These are phyloP conservation scores for Poecile montanus DNA, from an alignment of 2,797 vertebrate genomes.

Conservation along the genomic window DNA sequence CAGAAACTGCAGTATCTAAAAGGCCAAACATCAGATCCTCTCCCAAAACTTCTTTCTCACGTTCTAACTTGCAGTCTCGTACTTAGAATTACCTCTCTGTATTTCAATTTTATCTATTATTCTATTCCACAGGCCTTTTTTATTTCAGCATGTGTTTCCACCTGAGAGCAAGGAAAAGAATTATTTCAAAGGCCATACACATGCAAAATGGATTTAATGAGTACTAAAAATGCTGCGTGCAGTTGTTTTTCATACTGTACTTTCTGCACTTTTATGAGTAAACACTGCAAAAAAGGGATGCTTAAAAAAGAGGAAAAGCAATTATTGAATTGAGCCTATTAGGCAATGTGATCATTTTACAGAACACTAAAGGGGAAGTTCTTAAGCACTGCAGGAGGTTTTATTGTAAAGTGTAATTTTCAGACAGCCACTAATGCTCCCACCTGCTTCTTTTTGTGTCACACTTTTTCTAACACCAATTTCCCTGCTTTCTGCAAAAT, in stretches of 20 bases:
- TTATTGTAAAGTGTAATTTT: conserved; percentile 53
- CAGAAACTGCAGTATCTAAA: background rate
- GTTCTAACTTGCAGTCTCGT: background rate
- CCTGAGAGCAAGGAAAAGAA: background rate
- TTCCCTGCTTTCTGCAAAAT: conserved; percentile 16
- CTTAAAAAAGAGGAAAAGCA: conserved; percentile 16
- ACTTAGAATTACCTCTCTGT: background rate
- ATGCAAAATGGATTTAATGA: conserved; percentile 17
- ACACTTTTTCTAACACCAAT: conserved; percentile 21
- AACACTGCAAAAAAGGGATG: conserved; percentile 13
- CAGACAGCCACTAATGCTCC: conserved; percentile 34
- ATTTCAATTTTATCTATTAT: conserved; percentile 9
- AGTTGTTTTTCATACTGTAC: conserved; percentile 46
- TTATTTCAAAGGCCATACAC: background rate
- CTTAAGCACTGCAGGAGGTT: conserved; percentile 31
- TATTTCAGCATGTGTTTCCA: background rate
- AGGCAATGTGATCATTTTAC: conserved; percentile 29
- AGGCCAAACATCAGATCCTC: background rate
- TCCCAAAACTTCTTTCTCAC: background rate
- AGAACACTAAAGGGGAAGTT: conserved; percentile 32
- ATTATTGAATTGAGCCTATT: conserved; percentile 49
- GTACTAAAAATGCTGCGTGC: conserved; percentile 5
- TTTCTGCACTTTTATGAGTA: conserved; percentile 45
- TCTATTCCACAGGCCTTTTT: background rate
- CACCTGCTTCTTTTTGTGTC: conserved; percentile 42